Evolutionary conservation across 37 sponge, comb jelly and placozoan genomes (phyloP), one percentile per base, ranked within the genome.

Genomic region (Beroe forskalii): DNA sequence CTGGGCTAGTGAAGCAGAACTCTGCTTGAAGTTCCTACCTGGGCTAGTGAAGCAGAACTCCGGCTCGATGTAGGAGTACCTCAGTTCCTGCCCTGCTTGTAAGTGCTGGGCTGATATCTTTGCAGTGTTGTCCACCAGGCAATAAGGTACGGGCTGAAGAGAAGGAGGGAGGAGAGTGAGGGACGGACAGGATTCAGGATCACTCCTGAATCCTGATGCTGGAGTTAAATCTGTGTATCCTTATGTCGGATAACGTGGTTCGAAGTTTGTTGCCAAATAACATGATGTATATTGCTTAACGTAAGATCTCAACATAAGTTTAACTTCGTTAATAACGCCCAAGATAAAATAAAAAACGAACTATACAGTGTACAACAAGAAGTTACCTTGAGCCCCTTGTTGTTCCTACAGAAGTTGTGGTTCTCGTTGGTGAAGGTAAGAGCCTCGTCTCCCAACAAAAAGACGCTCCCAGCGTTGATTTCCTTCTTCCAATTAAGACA

Each of bases 361-460:
- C n/a, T n/a, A n/a, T n/a, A n/a, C n/a, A n/a, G n/a, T n/a, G n/a
- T n/a, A n/a, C n/a, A n/a, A n/a, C n/a, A n/a, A n/a, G n/a, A n/a
- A n/a, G n/a, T n/a, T n/a, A 72, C 76, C 76, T 80, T 44, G 48
- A 35, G 28, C 27, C 86, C 86, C 35, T 37, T 48, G 31, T 0
- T 22, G 48, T 80, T 80, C 31, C 86, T 80, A 44, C 86, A 80
- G 20, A 80, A 80, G 86, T 80, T 39, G 27, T 80, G 86, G 55
- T 80, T 80, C 86, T 38, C 86, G 30, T 69, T 69, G 33, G 27
- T 9, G 33, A 69, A 32, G 1, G 27, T 32, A 33, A 12, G 33
- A 17, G 32, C 33, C 1, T 69, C 32, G 8, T 2, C 39, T 17
- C 72, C 19, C 33, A 0, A 32, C 4, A 36, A 27, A 17, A 69